A percentile compares a stretch with the other conserved stretches of the same genome.
Conservation (phyloP, 2,797 vertebrate species). For the Geotrypetes seraphini region DNA sequence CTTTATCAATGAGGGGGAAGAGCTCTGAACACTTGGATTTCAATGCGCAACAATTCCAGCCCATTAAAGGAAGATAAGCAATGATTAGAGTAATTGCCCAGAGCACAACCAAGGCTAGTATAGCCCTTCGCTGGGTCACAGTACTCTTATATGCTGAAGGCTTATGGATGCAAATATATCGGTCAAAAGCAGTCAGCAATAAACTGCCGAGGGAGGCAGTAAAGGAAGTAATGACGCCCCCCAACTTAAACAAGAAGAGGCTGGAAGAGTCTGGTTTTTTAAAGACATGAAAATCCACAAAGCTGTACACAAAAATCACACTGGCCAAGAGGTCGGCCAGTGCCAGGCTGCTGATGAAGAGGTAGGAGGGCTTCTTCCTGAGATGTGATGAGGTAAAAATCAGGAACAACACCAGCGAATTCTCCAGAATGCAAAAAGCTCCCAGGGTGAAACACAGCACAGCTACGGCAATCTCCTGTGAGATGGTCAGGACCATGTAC, state of each 20-base stretch:
- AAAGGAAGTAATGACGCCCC: slow-evolving; percentile 79
- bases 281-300: slow-evolving; percentile 81
- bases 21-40: slow-evolving; percentile 61
- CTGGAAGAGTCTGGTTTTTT: slow-evolving; percentile 19
- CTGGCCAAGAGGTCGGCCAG: slow-evolving; percentile 80
- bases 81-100: slow-evolving; percentile 61
- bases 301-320: slow-evolving; percentile 70
- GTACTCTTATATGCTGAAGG: slow-evolving; percentile 69
- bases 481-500: slow-evolving; percentile 63
- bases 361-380: slow-evolving; percentile 73
- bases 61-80: slow-evolving; percentile 76
- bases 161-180: slow-evolving; percentile 78
- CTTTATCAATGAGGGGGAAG: slow-evolving; percentile 69
- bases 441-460: slow-evolving; percentile 68
- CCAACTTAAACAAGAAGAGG: slow-evolving; percentile 77
- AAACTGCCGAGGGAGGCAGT: slow-evolving; percentile 82
- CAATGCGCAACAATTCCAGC: slow-evolving; percentile 74
- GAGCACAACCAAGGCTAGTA: slow-evolving; percentile 54
- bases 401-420: slow-evolving; percentile 62
- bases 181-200: slow-evolving; percentile 79
- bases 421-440: slow-evolving; percentile 70
- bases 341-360: slow-evolving; percentile 82
- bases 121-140: slow-evolving; percentile 64
- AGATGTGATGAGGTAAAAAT: slow-evolving; percentile 59
- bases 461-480: slow-evolving; percentile 55